Evolutionary conservation across 2,797 vertebrate species (phyloP).

Genomic region (Hyperoplus immaculatus): DNA sequence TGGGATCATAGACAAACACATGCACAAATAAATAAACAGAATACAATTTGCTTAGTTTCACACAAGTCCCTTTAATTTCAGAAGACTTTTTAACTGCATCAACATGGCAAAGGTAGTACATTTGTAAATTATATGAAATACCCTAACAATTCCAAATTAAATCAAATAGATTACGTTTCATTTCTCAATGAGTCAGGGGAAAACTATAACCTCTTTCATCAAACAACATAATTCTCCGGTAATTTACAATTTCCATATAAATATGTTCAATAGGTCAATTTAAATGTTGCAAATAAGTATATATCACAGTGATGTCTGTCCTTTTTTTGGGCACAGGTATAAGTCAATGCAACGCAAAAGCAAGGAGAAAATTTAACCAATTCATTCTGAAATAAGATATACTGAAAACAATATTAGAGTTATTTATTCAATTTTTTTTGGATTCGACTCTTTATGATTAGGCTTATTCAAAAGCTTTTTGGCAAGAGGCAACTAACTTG

Average conservation of each 20-base stretch:
- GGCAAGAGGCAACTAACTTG: conserved; percentile 67
- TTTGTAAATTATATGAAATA: conserved; percentile 68
- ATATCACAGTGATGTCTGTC: conserved; percentile 83
- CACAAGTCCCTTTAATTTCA: conserved; percentile 74
- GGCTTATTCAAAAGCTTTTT: conserved; percentile 71
- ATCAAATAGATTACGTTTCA: conserved; percentile 52
- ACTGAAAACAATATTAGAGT: conserved; percentile 48
- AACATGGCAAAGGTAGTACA: conserved; percentile 76
- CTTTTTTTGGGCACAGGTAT: conserved; percentile 62
- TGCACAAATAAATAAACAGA: background rate
- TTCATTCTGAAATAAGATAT: conserved; percentile 30
- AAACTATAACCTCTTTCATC: conserved; percentile 57
- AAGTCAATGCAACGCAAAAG: conserved; percentile 59
- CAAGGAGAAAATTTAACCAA: conserved; percentile 44
- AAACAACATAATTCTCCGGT: conserved; percentile 63
- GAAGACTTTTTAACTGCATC: conserved; percentile 72
- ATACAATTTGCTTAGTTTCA: conserved; percentile 38
- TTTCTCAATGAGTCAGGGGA: conserved; percentile 48
- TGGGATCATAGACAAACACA: background rate
- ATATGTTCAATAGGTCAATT: conserved; percentile 70
- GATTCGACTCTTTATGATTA: conserved; percentile 52
- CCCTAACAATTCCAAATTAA: conserved; percentile 60
- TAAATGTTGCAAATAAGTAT: conserved; percentile 74
- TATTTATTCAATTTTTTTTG: conserved; percentile 46
- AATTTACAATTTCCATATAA: conserved; percentile 72